Conservation (phyloP, 2,797 vertebrate species). For the Onychomys arenicola region DNA sequence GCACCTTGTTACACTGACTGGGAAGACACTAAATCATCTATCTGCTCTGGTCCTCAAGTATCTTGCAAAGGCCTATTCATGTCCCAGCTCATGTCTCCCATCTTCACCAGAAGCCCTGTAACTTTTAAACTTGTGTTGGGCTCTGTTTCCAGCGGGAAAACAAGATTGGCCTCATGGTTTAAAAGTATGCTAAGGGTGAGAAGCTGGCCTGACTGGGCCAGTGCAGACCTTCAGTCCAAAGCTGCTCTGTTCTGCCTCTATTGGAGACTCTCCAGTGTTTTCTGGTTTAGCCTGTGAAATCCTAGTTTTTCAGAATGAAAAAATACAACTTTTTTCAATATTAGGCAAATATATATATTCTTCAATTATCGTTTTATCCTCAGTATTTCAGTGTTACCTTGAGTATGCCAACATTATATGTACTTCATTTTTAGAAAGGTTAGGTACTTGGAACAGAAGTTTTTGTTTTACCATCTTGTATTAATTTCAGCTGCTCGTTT, state of each 20-base stretch:
- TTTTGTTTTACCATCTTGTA: neutral
- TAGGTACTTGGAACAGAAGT: neutral
- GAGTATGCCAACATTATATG: neutral
- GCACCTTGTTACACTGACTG: neutral
- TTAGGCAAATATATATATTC: neutral
- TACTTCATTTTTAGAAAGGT: neutral
- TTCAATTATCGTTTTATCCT: neutral
- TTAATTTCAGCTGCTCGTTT: conserved; percentile 14
- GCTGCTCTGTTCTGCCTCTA: neutral
- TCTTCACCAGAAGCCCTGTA: neutral
- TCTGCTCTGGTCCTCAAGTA: neutral
- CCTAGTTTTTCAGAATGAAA: neutral
- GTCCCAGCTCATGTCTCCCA: neutral
- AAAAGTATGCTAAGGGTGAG: neutral
- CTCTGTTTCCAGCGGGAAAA: conserved; percentile 13
- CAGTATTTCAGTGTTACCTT: neutral
- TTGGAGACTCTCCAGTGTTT: neutral
- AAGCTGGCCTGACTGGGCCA: neutral
- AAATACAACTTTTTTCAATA: neutral
- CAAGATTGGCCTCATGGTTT: neutral
- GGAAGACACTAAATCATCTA: neutral
- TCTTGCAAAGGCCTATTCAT: neutral
- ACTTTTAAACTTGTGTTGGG: neutral
- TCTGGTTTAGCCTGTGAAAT: conserved; percentile 32
- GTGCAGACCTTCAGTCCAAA: neutral